Evolutionary conservation across 2,888 invertebrate genomes (phyloP), one percentile per base, ranked within the genome.

Genomic region (Epistrophella euchroma): DNA sequence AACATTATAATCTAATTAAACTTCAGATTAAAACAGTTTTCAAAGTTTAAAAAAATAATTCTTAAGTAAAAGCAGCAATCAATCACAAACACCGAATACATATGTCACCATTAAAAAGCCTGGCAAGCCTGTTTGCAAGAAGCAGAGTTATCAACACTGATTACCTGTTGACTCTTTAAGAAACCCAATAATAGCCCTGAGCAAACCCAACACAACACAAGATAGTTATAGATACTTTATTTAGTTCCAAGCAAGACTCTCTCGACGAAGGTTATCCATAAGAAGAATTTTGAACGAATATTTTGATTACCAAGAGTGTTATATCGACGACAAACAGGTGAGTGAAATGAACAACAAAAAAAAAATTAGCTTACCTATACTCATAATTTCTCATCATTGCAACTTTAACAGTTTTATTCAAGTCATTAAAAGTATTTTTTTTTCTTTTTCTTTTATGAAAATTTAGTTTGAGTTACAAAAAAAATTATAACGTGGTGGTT

Each of bases 191-290:
- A 68, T 68, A 76, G 60, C 84, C 66, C 66, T 71, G 66, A 68
- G 66, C 72, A 60, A 76, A 50, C 72, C 19, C 32, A 45, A 62
- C 56, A 73, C 85, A 75, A 64, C 75, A 74, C 13, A 25, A 62
- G 45, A 64, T 25, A 45, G 25, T n/a, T 68, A 52, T 50, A 52
- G 37, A 37, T 25, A 52, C 22, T 37, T 52, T 50, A 71, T 88
- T 88, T 90, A 91, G 91, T 91, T 89, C 88, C 85, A 86, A 87
- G 88, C 88, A 89, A 89, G 88, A 88, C 90, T 90, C 91, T 89
- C 90, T 90, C 91, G 90, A 90, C 90, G 90, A 91, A 92, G 91
- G 91, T 91, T 91, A 91, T 89, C 76, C 71, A n/a, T n/a, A 37
- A 28, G 35, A 75, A 75, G 32, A 45, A 52, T 25, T 60, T 35